These are phyloP conservation scores for Eristalinus aeneus DNA, from an alignment of 2,888 invertebrate genomes.

Conservation along the genomic window DNA sequence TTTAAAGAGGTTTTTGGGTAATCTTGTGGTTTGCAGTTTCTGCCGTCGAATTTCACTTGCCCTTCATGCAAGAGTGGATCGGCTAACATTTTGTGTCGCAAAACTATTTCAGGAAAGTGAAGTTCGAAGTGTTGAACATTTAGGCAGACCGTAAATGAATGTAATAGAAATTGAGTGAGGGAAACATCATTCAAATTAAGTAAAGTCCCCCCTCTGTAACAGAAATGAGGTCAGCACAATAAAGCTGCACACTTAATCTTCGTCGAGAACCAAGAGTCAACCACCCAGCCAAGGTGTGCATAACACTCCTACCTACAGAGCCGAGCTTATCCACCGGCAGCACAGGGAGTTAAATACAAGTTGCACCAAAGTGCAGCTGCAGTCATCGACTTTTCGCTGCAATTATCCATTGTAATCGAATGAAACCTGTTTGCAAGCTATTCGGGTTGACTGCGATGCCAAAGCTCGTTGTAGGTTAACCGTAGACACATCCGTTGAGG, in stretches of 20 bases:
- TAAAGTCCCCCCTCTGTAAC: neutral
- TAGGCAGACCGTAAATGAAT: too few species aligned
- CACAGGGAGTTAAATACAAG: too few species aligned
- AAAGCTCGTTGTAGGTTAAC: slow-evolving; percentile 50
- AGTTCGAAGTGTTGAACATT: too few species aligned
- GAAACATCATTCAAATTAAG: too few species aligned
- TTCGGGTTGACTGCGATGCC: slow-evolving; percentile 21
- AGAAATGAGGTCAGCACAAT: neutral
- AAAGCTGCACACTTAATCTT: neutral
- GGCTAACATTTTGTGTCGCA: too few species aligned
- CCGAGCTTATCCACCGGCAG: neutral
- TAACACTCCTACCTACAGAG: slow-evolving; percentile 11
- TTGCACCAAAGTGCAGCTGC: neutral
- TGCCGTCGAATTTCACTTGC: neutral
- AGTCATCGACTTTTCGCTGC: neutral
- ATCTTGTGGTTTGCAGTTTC: neutral
- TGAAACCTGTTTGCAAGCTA: neutral
- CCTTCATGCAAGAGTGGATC: too few species aligned
- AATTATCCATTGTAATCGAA: neutral
- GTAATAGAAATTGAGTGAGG: neutral
- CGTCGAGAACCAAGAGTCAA: neutral
- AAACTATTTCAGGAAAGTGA: too few species aligned
- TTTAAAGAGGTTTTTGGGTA: neutral
- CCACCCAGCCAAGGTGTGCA: neutral
- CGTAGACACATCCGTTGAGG: slow-evolving; percentile 36